Evolutionary conservation across 2,797 vertebrate species (phyloP).

Genomic region (Lacerta viridis): DNA sequence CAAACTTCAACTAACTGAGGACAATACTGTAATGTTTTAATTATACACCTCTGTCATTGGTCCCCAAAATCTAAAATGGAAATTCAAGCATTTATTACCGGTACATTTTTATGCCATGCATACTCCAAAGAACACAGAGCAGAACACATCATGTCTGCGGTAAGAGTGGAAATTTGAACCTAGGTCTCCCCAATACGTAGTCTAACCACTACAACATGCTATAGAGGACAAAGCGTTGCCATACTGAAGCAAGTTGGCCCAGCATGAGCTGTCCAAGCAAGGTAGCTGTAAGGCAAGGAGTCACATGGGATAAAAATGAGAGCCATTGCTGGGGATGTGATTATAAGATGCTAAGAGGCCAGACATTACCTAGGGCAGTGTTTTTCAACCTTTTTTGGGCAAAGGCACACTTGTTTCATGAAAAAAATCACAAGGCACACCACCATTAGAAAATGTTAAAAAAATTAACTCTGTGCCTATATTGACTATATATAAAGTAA

Average conservation of each 20-base stretch:
- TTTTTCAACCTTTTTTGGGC: too few relatives aligned
- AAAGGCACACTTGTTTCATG: too few relatives aligned
- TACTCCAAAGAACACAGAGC: background rate
- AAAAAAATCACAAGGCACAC: too few relatives aligned
- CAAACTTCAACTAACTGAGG: background rate
- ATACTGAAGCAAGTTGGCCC: background rate
- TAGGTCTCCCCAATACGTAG: background rate
- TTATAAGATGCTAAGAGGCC: background rate
- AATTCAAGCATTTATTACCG: background rate
- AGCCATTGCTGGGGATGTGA: background rate
- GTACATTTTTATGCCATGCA: background rate
- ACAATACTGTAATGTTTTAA: background rate
- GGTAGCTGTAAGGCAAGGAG: too few relatives aligned
- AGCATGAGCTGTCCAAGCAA: background rate
- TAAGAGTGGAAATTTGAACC: background rate
- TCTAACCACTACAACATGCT: background rate
- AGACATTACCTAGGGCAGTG: background rate
- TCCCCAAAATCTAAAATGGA: background rate
- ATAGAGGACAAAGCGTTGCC: background rate
- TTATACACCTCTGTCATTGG: background rate
- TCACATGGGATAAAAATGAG: background rate
- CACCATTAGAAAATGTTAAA: too few relatives aligned
- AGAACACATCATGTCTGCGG: background rate
- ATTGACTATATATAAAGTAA: too few relatives aligned
- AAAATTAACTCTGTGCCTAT: too few relatives aligned